Percentiles rank a stretch among this genome's conserved stretches.
Evolutionary conservation across 35 echinoderm and acorn worm genomes (phyloP).

Genomic region (Stichopus chloronotus): DNA sequence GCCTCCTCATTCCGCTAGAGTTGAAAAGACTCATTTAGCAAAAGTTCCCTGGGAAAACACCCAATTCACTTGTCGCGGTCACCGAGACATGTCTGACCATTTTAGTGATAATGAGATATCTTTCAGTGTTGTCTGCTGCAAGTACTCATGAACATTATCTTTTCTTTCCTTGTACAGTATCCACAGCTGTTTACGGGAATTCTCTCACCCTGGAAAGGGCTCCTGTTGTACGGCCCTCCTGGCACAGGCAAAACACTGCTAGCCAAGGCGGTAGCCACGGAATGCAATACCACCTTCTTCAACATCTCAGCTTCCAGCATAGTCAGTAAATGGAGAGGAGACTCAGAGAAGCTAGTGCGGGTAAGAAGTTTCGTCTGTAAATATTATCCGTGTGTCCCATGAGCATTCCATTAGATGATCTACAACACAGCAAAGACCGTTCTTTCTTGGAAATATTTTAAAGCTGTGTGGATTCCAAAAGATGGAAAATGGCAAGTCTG

Average conservation of each 20-base stretch:
- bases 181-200: constrained; percentile 98
- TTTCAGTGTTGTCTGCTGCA: neutral
- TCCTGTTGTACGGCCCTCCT: constrained; percentile 94
- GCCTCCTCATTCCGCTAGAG: too few relatives aligned
- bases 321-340: constrained; percentile 98
- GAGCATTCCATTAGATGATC: too few relatives aligned
- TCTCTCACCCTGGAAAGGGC: constrained; percentile 96
- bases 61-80: too few relatives aligned
- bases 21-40: too few relatives aligned
- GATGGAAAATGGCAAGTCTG: too few relatives aligned
- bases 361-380: constrained; percentile 50
- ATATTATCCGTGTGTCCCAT: too few relatives aligned
- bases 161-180: constrained; percentile 70
- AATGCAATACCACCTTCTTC: constrained; percentile 99
- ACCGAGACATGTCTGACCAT: too few relatives aligned
- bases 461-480: too few relatives aligned
- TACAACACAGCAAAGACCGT: too few relatives aligned
- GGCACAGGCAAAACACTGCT: constrained; percentile 95
- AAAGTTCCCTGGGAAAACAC: too few relatives aligned
- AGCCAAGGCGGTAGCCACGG: constrained; percentile 96
- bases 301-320: constrained; percentile 98
- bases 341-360: constrained; percentile 97
- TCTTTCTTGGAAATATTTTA: too few relatives aligned
- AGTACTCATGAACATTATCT: neutral
- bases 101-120: too few relatives aligned